Evolutionary conservation across 2,797 vertebrate genomes (phyloP), one percentile per base, ranked within the genome.

Genomic region (Hippoglossus hippoglossus): DNA sequence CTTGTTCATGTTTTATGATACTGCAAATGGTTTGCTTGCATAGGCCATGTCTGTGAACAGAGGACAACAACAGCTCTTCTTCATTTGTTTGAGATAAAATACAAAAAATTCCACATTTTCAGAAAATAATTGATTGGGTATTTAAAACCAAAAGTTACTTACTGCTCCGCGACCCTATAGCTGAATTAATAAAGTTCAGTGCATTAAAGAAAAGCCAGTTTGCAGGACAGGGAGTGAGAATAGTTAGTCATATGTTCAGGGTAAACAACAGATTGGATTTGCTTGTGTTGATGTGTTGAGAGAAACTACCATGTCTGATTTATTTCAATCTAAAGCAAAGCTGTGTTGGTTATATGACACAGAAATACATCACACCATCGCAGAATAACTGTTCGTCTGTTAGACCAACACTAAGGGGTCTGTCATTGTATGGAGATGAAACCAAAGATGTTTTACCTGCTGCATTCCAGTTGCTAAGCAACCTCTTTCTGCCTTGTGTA

Each of bases 381-480:
- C 39, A 16, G 66, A 36, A 12, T 36, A 36, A 36, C 34, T 11
- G 11, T 12, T 36, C 0, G 34, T 12, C 34, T 36, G 34, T 39
- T 11, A 47, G 57, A 59, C 24, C 2, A 21, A 19, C 21, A 52
- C 3, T 1, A 49, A 34, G 28, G 6, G 21, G 49, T 59, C 57
- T 81, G 61, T 73, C 63, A 57, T 49, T 60, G 64, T 58, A 50
- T 72, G 36, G 58, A 49, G 54, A n/a, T 49, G 19, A 49, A 78
- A 80, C 59, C 67, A 71, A 65, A 80, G 65, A 86, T 67, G 63
- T 64, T 84, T 73, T 82, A 83, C 73, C 55, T 57, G 57, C 76
- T 75, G 71, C 78, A 68, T 85, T 68, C n/a, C 67, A 75, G 85
- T 91, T 88, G 72, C 92, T 78, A 84, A 63, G 91, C 84, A 85